A percentile compares a stretch with the other conserved stretches of the same genome.
Evolutionary conservation across 2,888 invertebrate genomes (phyloP).

Genomic region (Tryphoninae sp.): DNA sequence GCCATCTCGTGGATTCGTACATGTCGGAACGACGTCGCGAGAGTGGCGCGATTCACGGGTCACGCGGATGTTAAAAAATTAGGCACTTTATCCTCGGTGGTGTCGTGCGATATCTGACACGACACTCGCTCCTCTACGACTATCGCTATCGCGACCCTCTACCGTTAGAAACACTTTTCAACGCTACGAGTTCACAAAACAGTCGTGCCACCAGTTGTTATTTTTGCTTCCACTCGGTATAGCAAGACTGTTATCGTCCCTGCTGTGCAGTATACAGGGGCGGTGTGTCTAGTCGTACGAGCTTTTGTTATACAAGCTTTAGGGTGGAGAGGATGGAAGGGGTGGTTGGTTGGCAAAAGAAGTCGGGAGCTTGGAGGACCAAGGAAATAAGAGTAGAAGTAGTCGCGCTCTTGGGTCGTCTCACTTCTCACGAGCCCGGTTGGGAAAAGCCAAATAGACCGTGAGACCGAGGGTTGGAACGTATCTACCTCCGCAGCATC

Average conservation of each 20-base stretch:
- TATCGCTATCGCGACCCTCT: slow-evolving; percentile 2
- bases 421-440: slow-evolving; percentile 47
- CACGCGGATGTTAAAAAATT: slow-evolving; percentile 60
- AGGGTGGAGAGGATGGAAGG: not conserved
- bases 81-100: slow-evolving; percentile 42
- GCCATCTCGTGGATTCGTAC: slow-evolving; percentile 38
- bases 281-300: not conserved
- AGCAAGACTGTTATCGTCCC: slow-evolving; percentile 39
- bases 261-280: slow-evolving; percentile 7
- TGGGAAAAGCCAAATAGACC: slow-evolving; percentile 55
- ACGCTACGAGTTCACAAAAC: slow-evolving; percentile 16
- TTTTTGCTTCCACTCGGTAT: slow-evolving; percentile 36
- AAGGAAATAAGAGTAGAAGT: slow-evolving; percentile 61
- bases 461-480: slow-evolving; percentile 28
- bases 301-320: slow-evolving; percentile 51
- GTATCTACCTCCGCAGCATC: slow-evolving; percentile 50
- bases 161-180: slow-evolving; percentile 33
- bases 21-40: slow-evolving; percentile 29
- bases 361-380: slow-evolving; percentile 37
- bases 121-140: not conserved
- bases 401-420: slow-evolving; percentile 52
- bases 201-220: slow-evolving; percentile 30
- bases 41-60: slow-evolving; percentile 34
- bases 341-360: slow-evolving; percentile 32
- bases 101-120: slow-evolving; percentile 49